Evolutionary conservation across 2,888 invertebrate genomes (phyloP), one percentile per base, ranked within the genome.

Genomic region (Acleris sparsana): DNA sequence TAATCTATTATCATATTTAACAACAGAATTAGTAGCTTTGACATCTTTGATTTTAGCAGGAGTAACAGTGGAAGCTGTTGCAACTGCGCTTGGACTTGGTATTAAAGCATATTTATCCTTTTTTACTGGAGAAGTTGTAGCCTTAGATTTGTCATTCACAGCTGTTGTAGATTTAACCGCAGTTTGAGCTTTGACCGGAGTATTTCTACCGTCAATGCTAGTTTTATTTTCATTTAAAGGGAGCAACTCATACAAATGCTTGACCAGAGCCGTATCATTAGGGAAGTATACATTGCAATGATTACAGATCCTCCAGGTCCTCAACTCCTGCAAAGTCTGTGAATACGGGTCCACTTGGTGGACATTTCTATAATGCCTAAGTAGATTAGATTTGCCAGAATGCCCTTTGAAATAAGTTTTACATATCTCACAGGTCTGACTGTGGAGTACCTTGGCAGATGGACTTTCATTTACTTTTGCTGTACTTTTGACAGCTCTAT

Each of bases 191-290:
- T 33, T 59, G 20, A 29, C 46, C 5, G 49, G 29, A n/a, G 51
- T 20, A 13, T 22, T 49, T 17, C 43, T 65, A 2, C 60, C 60
- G 5, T 61, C 60, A 20, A 33, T 56, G 29, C 51, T 25, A 5
- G 53, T 29, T 16, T 48, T 61, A 13, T 46, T 59, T 39, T 62
- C 69, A 25, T 77, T 80, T 2, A 72, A 43, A 0, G 80, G 76
- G 0, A 85, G n/a, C 0, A 84, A 39, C 17, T 82, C 76, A 9
- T 85, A 85, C 1, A 86, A 25, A 71, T 86, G 86, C 44, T 79
- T 80, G 0, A 85, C 85, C 0, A 86, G 56, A 0, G 76, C 67
- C 0, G 75, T 78, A 3, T 82, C 75, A 48, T 80, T 75, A 0
- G 79, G 71, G 11, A 84, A 86, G 0, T 73, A 75, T 0, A 71